A percentile compares a stretch with the other conserved stretches of the same genome.
Evolutionary conservation across 1,140 invertebrate genomes (phyloP).

Genomic region (Cyrtorhinus lividipennis): DNA sequence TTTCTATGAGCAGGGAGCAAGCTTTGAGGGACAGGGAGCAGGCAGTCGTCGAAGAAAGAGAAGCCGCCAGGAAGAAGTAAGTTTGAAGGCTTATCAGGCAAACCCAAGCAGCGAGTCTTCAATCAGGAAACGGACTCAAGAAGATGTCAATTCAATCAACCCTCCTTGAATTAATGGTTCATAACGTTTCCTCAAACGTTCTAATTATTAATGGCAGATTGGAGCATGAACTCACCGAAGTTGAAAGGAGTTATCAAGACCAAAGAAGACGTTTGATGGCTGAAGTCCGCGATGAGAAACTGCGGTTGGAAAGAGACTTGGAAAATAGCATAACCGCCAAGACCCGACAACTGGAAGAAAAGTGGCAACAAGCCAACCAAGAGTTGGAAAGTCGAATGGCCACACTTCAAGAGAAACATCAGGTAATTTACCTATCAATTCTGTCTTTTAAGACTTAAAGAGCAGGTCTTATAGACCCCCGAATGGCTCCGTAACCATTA

Average conservation of each 20-base stretch:
- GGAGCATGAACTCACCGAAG: slow-evolving; percentile 38
- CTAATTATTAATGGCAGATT: too few species aligned
- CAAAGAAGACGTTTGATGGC: slow-evolving; percentile 34
- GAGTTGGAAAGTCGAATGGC: slow-evolving; percentile 14
- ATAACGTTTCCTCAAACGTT: too few species aligned
- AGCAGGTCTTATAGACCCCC: too few species aligned
- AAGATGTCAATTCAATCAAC: too few species aligned
- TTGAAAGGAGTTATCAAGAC: slow-evolving; percentile 38
- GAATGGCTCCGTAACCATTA: too few species aligned
- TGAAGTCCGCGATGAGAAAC: slow-evolving; percentile 36
- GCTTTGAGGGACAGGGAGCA: slow-evolving; percentile 34
- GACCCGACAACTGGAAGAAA: slow-evolving; percentile 21
- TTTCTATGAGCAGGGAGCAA: slow-evolving; percentile 34
- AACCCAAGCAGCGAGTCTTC: too few species aligned
- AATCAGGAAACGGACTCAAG: neutral
- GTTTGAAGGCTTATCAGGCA: neutral
- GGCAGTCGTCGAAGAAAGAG: slow-evolving; percentile 35
- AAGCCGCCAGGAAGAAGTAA: slow-evolving; percentile 25
- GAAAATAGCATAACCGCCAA: slow-evolving; percentile 21
- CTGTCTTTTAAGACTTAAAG: too few species aligned
- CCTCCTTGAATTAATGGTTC: too few species aligned
- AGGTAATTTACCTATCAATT: too few species aligned
- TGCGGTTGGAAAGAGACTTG: slow-evolving; percentile 30
- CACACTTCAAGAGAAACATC: slow-evolving; percentile 18
- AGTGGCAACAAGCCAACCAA: slow-evolving; percentile 18